A percentile compares a stretch with the other conserved stretches of the same genome.
Evolutionary conservation across 2,797 vertebrate genomes (phyloP).

Genomic region (Hydrocynus forskahlii): DNA sequence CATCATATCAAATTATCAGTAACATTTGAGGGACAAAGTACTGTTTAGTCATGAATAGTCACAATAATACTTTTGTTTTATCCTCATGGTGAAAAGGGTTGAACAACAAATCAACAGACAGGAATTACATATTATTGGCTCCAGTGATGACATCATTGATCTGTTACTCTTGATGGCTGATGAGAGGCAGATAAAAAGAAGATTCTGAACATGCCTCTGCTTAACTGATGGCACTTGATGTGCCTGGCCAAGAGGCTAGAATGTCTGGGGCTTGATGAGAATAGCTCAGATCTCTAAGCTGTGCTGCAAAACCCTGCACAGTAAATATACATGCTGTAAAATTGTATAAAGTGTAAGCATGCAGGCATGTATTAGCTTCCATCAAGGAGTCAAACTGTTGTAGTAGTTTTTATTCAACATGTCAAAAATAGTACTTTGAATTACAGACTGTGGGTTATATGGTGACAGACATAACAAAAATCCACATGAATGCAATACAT

Average conservation of each 20-base stretch:
- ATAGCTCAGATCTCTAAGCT: background rate
- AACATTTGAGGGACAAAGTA: too few relatives aligned
- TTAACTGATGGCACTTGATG: slow-evolving; percentile 8
- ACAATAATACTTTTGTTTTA: background rate
- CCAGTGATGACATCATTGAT: background rate
- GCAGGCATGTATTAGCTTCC: too few relatives aligned
- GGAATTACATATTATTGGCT: background rate
- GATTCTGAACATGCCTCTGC: slow-evolving; percentile 23
- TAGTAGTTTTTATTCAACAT: too few relatives aligned
- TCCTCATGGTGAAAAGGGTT: too few relatives aligned
- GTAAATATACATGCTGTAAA: background rate
- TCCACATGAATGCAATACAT: background rate
- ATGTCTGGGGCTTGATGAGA: background rate
- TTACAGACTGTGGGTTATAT: too few relatives aligned
- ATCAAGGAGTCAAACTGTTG: too few relatives aligned
- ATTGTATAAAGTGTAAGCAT: background rate
- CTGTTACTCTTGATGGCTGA: slow-evolving; percentile 1
- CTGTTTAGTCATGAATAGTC: too few relatives aligned
- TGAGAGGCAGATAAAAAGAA: slow-evolving; percentile 16
- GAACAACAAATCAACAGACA: background rate
- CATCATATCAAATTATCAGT: too few relatives aligned
- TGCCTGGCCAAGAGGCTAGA: background rate
- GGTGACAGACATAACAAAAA: too few relatives aligned
- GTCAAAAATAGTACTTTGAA: too few relatives aligned
- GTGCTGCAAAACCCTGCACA: background rate